Conservation (phyloP, 2,797 vertebrate genomes). For the Columba guinea region DNA sequence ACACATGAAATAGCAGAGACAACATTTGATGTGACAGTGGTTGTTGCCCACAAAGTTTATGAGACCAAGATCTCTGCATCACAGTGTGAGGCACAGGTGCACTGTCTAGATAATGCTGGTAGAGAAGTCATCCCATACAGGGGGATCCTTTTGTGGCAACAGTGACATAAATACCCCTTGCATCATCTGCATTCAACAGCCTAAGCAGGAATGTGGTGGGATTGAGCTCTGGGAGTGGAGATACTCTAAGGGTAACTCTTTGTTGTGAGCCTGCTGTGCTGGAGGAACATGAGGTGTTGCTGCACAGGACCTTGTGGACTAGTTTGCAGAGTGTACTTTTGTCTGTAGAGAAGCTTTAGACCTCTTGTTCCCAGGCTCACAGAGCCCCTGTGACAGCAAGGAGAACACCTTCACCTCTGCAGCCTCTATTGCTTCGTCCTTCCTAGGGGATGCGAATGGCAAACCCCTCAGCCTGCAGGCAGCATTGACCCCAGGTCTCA, state of each 20-base stretch:
- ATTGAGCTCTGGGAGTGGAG: background rate
- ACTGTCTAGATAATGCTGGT: rapidly evolving
- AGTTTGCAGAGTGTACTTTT: background rate
- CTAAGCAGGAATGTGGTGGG: background rate
- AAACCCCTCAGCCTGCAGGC: background rate
- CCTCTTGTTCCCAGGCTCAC: background rate
- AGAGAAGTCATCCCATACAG: background rate
- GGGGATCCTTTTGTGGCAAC: background rate
- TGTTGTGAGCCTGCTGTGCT: background rate
- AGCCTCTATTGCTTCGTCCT: background rate
- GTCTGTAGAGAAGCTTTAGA: background rate
- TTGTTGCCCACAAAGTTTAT: background rate
- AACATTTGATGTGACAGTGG: background rate
- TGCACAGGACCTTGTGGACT: background rate
- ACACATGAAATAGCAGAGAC: background rate
- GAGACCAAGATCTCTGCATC: background rate
- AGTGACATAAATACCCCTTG: background rate
- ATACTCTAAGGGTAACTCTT: background rate
- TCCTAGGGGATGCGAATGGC: background rate
- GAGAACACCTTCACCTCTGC: background rate
- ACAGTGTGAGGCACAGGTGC: background rate
- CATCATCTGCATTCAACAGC: background rate
- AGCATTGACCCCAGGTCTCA: background rate
- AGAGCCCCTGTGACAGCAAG: background rate
- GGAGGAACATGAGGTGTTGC: background rate